Evolutionary conservation across 1,140 invertebrate genomes (phyloP).

Genomic region (Conus betulinus): DNA sequence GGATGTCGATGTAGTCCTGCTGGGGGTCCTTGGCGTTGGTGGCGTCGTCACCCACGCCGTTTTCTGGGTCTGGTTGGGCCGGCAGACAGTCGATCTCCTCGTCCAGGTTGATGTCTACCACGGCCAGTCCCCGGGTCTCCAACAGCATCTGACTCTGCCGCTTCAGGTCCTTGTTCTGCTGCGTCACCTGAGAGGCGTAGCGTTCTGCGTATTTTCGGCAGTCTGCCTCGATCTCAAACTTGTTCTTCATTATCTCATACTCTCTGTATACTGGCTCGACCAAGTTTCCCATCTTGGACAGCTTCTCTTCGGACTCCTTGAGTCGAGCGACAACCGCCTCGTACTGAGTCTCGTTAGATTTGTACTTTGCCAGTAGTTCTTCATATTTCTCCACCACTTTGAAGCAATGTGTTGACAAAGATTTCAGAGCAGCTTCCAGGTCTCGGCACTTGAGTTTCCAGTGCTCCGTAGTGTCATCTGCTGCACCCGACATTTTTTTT

Average conservation of each 20-base stretch:
- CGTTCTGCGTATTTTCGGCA: slow-evolving; percentile 53
- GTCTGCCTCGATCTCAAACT: slow-evolving; percentile 52
- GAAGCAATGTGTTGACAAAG: no score
- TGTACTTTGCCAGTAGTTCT: slow-evolving; percentile 3
- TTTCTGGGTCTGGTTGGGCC: no score
- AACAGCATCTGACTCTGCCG: slow-evolving; percentile 42
- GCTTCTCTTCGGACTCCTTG: background rate
- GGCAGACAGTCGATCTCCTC: slow-evolving; percentile 21
- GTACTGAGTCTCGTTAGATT: background rate
- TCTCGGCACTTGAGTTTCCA: no score
- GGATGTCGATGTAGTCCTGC: background rate
- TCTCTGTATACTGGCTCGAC: slow-evolving; percentile 53
- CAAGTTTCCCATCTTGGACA: slow-evolving; percentile 10
- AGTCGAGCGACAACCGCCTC: background rate
- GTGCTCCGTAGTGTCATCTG: no score
- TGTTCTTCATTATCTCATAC: slow-evolving; percentile 55
- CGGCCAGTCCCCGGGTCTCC: background rate
- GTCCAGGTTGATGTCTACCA: slow-evolving; percentile 25
- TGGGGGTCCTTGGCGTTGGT: background rate
- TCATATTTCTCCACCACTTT: slow-evolving; percentile 13
- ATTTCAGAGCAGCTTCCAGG: no score
- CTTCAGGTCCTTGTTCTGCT: slow-evolving; percentile 47
- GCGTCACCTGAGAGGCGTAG: slow-evolving; percentile 51
- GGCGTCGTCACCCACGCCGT: no score
- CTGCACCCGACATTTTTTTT: no score